Evolutionary conservation across 1,140 invertebrate genomes (phyloP).

Genomic region (Drosophila orosa): DNA sequence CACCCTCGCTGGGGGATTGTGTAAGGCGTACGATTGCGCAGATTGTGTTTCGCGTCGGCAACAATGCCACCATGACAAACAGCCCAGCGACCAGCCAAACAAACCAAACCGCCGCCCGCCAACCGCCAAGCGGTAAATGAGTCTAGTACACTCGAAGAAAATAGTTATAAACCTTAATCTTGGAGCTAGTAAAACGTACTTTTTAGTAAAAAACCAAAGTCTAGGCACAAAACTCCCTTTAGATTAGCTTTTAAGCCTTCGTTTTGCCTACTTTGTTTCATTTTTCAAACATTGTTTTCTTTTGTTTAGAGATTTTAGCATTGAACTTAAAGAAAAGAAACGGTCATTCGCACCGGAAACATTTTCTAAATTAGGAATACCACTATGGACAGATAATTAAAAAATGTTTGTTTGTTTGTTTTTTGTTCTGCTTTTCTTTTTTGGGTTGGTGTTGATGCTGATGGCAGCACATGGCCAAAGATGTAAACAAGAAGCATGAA

Average conservation of each 20-base stretch:
- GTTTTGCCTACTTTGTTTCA: not conserved
- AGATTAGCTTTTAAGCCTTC: not conserved
- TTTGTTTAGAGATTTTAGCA: not conserved
- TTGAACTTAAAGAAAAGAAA: not conserved
- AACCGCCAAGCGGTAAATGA: conserved; percentile 33
- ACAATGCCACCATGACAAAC: conserved; percentile 78
- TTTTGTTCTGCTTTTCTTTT: not conserved
- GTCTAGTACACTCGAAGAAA: conserved; percentile 21
- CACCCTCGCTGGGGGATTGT: conserved; percentile 60
- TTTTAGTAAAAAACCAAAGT: not conserved
- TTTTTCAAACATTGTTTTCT: not conserved
- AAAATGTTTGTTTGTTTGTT: conserved; percentile 14
- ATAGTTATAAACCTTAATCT: not conserved
- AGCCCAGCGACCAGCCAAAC: conserved; percentile 43
- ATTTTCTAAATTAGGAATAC: conserved; percentile 3
- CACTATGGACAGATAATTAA: not conserved
- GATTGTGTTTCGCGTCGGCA: conserved; percentile 75
- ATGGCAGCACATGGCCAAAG: conserved; percentile 13
- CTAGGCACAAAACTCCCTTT: not conserved
- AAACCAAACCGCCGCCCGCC: conserved; percentile 35
- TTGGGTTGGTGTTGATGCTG: conserved; percentile 1
- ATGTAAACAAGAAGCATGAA: conserved; percentile 7
- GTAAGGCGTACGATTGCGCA: conserved; percentile 74
- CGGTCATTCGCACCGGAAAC: conserved; percentile 2
- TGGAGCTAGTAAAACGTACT: not conserved